Evolutionary conservation across 2,113 vertebrate species (phyloP), one percentile per base, ranked within the genome.

Genomic region (Ctenomys sociabilis): DNA sequence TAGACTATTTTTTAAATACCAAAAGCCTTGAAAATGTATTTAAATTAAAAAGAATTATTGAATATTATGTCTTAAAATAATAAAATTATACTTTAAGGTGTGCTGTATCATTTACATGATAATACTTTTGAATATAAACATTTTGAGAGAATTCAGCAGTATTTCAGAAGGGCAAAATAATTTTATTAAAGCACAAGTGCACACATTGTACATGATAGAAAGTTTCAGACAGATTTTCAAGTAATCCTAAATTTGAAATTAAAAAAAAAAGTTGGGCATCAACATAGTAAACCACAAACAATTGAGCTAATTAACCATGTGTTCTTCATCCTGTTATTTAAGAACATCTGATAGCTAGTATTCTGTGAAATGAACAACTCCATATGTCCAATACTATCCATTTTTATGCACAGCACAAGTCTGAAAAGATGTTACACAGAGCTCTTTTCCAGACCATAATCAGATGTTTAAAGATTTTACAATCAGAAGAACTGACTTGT

Each of bases 361-460:
- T 96, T 97, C 97, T 97, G 95, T 52, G 96, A 97, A 98, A 98
- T 97, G 94, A 97, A 96, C 95, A 97, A 97, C 96, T 98, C 98
- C 98, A 98, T 98, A 98, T 98, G 98, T 95, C 97, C 91, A 96
- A 95, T 96, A 96, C 97, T 94, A 97, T 40, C 98, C 97, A 96
- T 96, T 98, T 95, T 73, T 89, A 88, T 83, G 92, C 59, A n/a
- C 92, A 94, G 95, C 98, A 95, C 95, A 97, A 98, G 92, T 97
- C 97, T 97, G 83, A 96, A 97, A 96, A 97, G 95, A 96, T 96
- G 97, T 95, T 98, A 95, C 80, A 26, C 40, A 94, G 81, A 63
- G 54, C 95, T 98, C 95, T 98, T 97, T 95, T 98, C 75, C 89
- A 96, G 90, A 98, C 93, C 89, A 97, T 97, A 98, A 97, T 98